Evolutionary conservation across 2,797 vertebrate genomes (phyloP), one percentile per base, ranked within the genome.

Genomic region (Onychomys arenicola): DNA sequence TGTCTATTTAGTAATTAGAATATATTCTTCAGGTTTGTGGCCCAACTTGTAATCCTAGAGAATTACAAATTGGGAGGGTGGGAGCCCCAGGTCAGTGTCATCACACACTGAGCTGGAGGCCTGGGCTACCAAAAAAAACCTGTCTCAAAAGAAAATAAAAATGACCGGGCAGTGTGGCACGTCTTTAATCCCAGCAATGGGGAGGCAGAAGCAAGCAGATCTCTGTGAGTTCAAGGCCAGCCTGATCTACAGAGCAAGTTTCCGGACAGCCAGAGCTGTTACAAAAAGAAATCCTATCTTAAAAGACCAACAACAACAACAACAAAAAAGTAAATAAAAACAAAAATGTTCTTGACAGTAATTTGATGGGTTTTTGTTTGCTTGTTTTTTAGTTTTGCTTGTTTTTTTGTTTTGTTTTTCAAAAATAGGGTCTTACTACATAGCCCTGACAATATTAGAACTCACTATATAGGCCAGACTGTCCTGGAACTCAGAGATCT

Each of bases 1-100:
- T 96, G 90, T 59, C 25, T 91, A 43, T 85, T 94, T 97, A 81
- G 40, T 91, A 95, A 86, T 82, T 89, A 57, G 27, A 85, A 27
- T 37, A 32, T 86, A 10, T 52, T 69, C 46, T 86, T n/a, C 32
- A 52, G 34, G 34, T 37, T 69, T 69, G 34, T 86, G 29, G 34
- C 23, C 46, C 32, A 69, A 86, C 65, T 52, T 69, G 84, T 21
- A 27, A 55, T 52, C 21, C 84, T 69, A 52, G 84, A 52, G 14
- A 52, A 52, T 57, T 57, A 57, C 0, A 2, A n/a, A 43, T 32
- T 52, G 69, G 65, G 46, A 86, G n/a, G 46, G 23, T 34, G n/a
- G 21, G 32, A n/a, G 63, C 13, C 67, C 14, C 29, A 67, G 43
- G 43, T 49, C 83, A 86, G 12, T 32, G 19, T 85, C 13, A 23